Evolutionary conservation across 2,113 vertebrate genomes (phyloP).

Genomic region (Noctilio leporinus): DNA sequence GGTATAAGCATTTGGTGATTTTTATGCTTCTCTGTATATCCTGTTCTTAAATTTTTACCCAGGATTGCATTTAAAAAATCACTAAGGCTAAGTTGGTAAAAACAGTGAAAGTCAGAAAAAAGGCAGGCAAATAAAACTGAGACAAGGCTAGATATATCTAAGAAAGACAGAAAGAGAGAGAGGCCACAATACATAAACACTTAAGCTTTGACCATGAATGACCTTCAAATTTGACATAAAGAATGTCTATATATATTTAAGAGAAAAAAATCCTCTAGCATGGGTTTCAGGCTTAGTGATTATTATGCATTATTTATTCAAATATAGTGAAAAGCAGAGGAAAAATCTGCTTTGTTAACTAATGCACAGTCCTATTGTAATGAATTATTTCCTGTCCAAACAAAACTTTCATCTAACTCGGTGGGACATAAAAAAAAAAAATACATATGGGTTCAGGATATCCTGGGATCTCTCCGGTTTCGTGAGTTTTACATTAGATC

Average conservation of each 20-base stretch:
- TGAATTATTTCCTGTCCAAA: background rate
- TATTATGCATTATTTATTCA: background rate
- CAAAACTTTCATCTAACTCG: background rate
- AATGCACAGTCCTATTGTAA: background rate
- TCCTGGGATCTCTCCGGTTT: background rate
- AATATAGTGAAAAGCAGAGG: background rate
- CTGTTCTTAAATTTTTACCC: background rate
- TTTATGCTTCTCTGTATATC: conserved; percentile 12
- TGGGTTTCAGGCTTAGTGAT: background rate
- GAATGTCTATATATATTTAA: background rate
- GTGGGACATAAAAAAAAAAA: background rate
- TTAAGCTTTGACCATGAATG: background rate
- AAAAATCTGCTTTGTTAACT: background rate
- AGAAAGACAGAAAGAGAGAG: background rate
- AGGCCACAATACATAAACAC: background rate
- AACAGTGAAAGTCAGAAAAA: background rate
- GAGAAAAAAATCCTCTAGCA: background rate
- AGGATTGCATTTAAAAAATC: background rate
- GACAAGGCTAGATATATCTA: background rate
- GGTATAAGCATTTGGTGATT: conserved; percentile 19
- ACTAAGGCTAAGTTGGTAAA: background rate
- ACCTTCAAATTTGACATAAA: background rate
- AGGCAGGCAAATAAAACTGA: background rate
- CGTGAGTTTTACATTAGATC: background rate
- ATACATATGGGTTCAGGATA: background rate